Percentiles rank a stretch among this genome's conserved stretches.
These are phyloP conservation scores for Columba guinea DNA, from an alignment of 2,797 vertebrate species.

Conservation along the genomic window DNA sequence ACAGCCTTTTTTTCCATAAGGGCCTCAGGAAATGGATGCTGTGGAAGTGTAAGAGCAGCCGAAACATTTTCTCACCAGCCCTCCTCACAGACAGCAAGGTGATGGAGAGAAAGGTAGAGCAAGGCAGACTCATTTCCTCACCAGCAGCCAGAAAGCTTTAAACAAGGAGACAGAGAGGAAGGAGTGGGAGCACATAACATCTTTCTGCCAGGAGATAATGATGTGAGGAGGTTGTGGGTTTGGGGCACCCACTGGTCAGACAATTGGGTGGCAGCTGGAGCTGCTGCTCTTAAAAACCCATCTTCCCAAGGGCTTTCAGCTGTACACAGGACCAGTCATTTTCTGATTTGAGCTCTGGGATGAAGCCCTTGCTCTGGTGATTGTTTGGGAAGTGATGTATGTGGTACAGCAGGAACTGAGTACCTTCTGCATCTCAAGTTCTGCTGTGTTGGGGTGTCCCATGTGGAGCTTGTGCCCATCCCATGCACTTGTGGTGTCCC, in stretches of 20 bases:
- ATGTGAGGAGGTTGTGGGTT: background rate
- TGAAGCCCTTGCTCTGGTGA: background rate
- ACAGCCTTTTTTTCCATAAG: background rate
- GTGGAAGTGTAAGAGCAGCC: constrained; percentile 17
- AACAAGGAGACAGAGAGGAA: background rate
- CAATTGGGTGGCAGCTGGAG: background rate
- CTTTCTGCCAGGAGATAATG: constrained; percentile 24
- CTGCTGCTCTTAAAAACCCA: constrained; percentile 13
- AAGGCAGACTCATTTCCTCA: constrained; percentile 16
- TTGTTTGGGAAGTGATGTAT: background rate
- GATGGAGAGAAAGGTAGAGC: constrained; percentile 7
- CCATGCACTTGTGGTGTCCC: accelerated
- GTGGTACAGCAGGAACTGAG: accelerated
- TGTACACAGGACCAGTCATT: background rate
- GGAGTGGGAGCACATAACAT: background rate
- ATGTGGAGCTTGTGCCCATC: background rate
- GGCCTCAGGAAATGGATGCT: constrained; percentile 38
- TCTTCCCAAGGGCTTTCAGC: constrained; percentile 6
- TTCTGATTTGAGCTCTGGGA: background rate
- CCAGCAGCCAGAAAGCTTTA: constrained; percentile 20
- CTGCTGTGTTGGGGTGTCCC: background rate
- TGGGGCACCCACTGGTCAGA: constrained; percentile 6
- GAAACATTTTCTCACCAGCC: constrained; percentile 37
- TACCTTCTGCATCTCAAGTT: background rate
- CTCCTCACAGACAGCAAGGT: background rate